Evolutionary conservation across 2,888 invertebrate species (phyloP), one percentile per base, ranked within the genome.

Genomic region (Sinelater perroti): DNA sequence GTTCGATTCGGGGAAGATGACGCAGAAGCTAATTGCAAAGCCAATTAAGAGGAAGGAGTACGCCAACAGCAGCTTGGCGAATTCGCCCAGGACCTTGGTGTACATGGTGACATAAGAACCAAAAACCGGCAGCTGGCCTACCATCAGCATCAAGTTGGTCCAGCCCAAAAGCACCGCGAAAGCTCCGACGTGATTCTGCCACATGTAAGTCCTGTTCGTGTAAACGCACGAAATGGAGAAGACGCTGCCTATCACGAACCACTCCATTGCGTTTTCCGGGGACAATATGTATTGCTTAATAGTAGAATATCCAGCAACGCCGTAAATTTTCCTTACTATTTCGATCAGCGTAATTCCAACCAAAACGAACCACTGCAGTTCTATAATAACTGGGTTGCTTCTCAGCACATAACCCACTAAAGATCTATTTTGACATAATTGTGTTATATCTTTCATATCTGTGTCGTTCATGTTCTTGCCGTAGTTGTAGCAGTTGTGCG

Each of bases 41-140:
- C 93, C 93, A 21, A 93, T 89, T 24, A 93, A 77, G 61, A 93
- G 85, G 70, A 93, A 93, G 0, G 90, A 90, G 73, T 93, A 93
- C 1, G 93, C 93, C 79, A 92, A 82, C 44, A 93, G 83, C n/a
- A 93, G 80, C 72, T 93, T 91, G 3, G 91, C 90, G 67, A 93
- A 93, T 79, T 93, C 93, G 38, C 89, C 91, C 73, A 91, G 91
- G 0, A 93, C 92, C 76, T 90, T 87, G 1, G 92, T 92, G 68
- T 92, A 93, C 93, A 93, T 93, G 0, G 93, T 93, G 2, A 94
- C 93, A 72, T 94, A 94, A 0, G 93, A 90, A 11, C 93, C 94
- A 72, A 94, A 91, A 44, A 92, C 86, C 0, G 94, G 94, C 28
- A 94, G 79, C 69, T 94, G 91, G 0, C 94, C 94, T 54, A 94